Base-by-base conservation (phyloP, 2,113 vertebrate genomes). In the Myiopsitta monachus region DNA sequence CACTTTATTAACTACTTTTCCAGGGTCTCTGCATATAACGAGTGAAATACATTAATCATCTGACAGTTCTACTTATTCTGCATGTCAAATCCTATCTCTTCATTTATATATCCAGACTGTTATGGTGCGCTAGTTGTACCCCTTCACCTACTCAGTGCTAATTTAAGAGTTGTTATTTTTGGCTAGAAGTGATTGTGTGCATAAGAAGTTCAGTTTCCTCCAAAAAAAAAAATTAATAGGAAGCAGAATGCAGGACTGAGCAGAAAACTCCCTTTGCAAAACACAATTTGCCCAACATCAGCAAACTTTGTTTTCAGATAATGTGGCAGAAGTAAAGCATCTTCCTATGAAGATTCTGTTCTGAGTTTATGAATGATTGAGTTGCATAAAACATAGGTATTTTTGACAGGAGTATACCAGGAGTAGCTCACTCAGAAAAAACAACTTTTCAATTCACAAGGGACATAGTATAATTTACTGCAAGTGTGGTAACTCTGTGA, bases 161-260 rank as follows among this genome's bases (percentile, higher is more conserved):
- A 96, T 92, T 84, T 75, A 83, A 88, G 90, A 67, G 57, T 66
- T 94, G 82, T 87, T 95, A 70, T 86, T 95, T 91, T 47, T 92
- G 92, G 84, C 91, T 92, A 9, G 0, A 26, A 3, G 21, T 31
- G 66, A 47, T 61, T 49, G 63, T 59, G 36, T 70, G 68, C 80
- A 43, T 49, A 16, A 85, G 68, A 95, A 49, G 57, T 47, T 93
- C 4, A 0, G 38, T 59, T 94, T 96, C 46, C 80, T 72, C 52
- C 3, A 4, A 84, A 88, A 75, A 88, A 75, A 41, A 51, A 16
- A 5, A 46, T n/a, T 54, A 69, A 63, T 91, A 88, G 77, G 76
- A 78, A 84, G 57, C 85, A 83, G 80, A 92, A 70, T 5, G 0
- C 1, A 1, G 68, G 33, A 39, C 69, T 14, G 61, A 55, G 74